Evolutionary conservation across 2,113 vertebrate genomes (phyloP).

Genomic region (Lasiurus cinereus): DNA sequence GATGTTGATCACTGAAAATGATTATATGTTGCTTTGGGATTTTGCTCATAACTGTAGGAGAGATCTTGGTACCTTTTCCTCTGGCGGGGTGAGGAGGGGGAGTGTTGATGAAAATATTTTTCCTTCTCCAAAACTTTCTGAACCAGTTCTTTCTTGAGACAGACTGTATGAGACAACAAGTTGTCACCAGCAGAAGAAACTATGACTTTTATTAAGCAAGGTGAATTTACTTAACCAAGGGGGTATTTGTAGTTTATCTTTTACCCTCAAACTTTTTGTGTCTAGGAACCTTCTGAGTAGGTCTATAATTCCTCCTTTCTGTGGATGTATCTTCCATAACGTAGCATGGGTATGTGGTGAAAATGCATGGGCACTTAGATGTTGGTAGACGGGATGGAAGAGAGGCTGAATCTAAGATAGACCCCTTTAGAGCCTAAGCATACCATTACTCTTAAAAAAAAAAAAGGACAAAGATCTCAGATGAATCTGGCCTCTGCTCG

Average conservation of each 20-base stretch:
- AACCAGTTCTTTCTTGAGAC: slow-evolving; percentile 75
- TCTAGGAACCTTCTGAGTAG: slow-evolving; percentile 20
- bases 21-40: slow-evolving; percentile 68
- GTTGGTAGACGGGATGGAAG: background rate
- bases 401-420: background rate
- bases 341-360: background rate
- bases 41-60: slow-evolving; percentile 63
- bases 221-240: slow-evolving; percentile 73
- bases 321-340: background rate
- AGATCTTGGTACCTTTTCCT: slow-evolving; percentile 74
- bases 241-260: slow-evolving; percentile 65
- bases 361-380: background rate
- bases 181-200: slow-evolving; percentile 76
- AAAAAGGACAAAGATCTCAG: background rate
- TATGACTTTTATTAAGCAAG: slow-evolving; percentile 80
- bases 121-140: slow-evolving; percentile 70
- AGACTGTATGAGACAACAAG: slow-evolving; percentile 67
- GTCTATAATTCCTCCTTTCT: slow-evolving; percentile 12
- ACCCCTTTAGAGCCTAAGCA: background rate
- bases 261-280: slow-evolving; percentile 27
- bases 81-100: too few species aligned
- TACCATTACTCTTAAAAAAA: background rate
- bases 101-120: slow-evolving; percentile 70
- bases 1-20: slow-evolving; percentile 96
- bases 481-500: background rate